Base-by-base conservation (phyloP, 2,888 invertebrate genomes). In the Ichneumoninae sp. region DNA sequence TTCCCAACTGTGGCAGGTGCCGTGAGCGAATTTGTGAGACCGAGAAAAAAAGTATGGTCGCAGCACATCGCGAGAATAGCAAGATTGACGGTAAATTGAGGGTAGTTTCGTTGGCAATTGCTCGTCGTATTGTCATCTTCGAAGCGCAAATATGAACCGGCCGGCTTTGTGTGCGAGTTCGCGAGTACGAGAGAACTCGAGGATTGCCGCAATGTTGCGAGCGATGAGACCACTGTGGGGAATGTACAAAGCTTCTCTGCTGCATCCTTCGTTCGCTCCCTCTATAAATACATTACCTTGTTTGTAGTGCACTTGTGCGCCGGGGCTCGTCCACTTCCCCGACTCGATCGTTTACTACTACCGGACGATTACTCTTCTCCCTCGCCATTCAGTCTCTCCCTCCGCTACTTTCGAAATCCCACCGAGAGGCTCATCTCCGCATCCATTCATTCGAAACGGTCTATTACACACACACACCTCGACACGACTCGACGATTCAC, bases 241-340 rank as follows among this genome's bases (percentile, higher is more conserved):
- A 57, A 69, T 69, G 57, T 30, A 69, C 40, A 57, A 52, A 66
- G 50, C 54, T 30, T 60, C 60, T 26, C 60, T 10, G 13, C 33
- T 57, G n/a, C 19, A 30, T 30, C 73, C 33, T 19, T 78, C 60
- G 71, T 33, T 81, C 74, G 84, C 86, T 85, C 87, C 90, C 92
- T 92, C 92, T 92, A 92, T 92, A 93, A 93, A 93, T 92, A 93
- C 92, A 93, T 93, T 92, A 92, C 92, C 89, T 90, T 93, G 92
- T 93, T 93, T 93, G 92, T 91, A 83, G 91, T 92, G 91, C 93
- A 92, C 93, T 93, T 90, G 91, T 92, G 91, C 89, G 30, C 66
- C 44, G 5, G 47, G 89, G 89, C 90, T 91, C 89, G 88, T 88
- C 60, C 89, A 88, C 90, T 90, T 89, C 89, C 85, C 86, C 85